Percentiles rank a stretch among this genome's conserved stretches.
Evolutionary conservation across 2,113 vertebrate species (phyloP).

Genomic region (Grallaria varia): DNA sequence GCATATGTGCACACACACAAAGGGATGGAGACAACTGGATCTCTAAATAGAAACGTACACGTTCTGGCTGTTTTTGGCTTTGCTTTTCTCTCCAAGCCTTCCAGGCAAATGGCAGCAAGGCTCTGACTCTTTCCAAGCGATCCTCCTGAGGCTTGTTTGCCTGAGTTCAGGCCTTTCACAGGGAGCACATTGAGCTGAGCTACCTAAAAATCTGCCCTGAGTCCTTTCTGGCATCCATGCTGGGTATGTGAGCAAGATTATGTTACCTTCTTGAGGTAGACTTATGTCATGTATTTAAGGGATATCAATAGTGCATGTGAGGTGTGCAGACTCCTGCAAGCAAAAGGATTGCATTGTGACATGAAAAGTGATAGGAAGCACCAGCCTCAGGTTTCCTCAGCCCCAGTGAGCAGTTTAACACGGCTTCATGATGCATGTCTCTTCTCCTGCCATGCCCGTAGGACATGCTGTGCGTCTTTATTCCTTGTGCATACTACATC

Average conservation of each 20-base stretch:
- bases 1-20: slow-evolving; percentile 30
- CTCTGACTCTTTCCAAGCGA: slow-evolving; percentile 10
- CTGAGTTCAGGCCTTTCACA: not conserved
- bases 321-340: not conserved
- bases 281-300: not conserved
- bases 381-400: slow-evolving; percentile 43
- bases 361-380: slow-evolving; percentile 36
- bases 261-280: slow-evolving; percentile 13
- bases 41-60: slow-evolving; percentile 8
- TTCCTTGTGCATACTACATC: slow-evolving; percentile 8
- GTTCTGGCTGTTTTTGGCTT: slow-evolving; percentile 5
- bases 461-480: not conserved
- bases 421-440: slow-evolving; percentile 50
- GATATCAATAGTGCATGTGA: slow-evolving; percentile 38
- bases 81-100: slow-evolving; percentile 48
- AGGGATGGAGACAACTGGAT: not conserved
- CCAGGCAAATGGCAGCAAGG: slow-evolving; percentile 63
- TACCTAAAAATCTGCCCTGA: slow-evolving; percentile 41
- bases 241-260: not conserved
- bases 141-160: slow-evolving; percentile 27
- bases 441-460: slow-evolving; percentile 53
- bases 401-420: slow-evolving; percentile 49
- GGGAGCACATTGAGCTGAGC: not conserved
- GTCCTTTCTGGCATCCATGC: not conserved
- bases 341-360: slow-evolving; percentile 7